Evolutionary conservation across 2,888 invertebrate genomes (phyloP).

Genomic region (Notodonta dromedarius): DNA sequence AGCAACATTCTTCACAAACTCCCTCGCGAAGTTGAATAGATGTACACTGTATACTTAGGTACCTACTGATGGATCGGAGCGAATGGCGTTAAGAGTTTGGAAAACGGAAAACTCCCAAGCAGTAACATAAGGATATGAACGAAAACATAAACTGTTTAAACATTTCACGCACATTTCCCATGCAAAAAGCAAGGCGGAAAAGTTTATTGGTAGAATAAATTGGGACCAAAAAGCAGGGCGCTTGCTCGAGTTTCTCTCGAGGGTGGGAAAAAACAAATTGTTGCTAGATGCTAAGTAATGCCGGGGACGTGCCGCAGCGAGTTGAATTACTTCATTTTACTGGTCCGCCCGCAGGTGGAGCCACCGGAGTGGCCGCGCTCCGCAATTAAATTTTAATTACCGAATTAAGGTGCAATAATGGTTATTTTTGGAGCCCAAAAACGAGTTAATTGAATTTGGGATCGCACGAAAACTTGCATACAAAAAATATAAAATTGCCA

Average conservation of each 20-base stretch:
- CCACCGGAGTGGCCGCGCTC: constrained; percentile 35
- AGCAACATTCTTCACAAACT: constrained; percentile 20
- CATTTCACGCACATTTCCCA: constrained; percentile 72
- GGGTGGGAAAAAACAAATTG: constrained; percentile 76
- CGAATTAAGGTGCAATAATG: constrained; percentile 54
- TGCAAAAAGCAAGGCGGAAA: constrained; percentile 70
- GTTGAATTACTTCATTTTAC: constrained; percentile 73
- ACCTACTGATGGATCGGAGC: constrained; percentile 24
- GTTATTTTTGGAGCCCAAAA: constrained; percentile 42
- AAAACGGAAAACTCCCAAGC: constrained; percentile 47
- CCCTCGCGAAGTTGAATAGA: constrained; percentile 4
- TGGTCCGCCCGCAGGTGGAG: constrained; percentile 58
- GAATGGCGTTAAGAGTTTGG: constrained; percentile 36
- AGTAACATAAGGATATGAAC: constrained; percentile 61
- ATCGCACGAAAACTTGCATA: constrained; percentile 19
- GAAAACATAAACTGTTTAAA: constrained; percentile 73
- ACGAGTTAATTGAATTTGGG: constrained; percentile 42
- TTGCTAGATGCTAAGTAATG: constrained; percentile 78
- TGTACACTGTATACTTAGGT: constrained; percentile 2
- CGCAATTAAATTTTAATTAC: constrained; percentile 63
- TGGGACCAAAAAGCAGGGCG: constrained; percentile 76
- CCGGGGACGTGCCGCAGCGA: constrained; percentile 69
- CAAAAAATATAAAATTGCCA: neutral
- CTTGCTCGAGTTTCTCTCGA: constrained; percentile 68
- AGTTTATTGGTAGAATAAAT: constrained; percentile 79